Evolutionary conservation across 2,797 vertebrate species (phyloP).

Genomic region (Squalus acanthias): DNA sequence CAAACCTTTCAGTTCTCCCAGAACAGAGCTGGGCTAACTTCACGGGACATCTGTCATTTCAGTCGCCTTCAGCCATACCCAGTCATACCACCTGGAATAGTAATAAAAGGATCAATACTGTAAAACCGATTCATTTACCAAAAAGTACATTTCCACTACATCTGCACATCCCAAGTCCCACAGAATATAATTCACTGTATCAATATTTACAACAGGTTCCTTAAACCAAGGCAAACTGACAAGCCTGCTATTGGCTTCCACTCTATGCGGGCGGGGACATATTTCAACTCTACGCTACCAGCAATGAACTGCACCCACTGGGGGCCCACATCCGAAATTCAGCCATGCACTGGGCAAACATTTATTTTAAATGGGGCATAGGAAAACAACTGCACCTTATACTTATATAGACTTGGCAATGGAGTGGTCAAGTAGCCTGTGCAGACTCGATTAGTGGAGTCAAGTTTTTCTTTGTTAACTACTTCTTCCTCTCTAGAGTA

Average conservation of each 20-base stretch:
- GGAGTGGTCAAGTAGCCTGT: not conserved
- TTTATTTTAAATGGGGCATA: not conserved
- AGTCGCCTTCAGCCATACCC: not conserved
- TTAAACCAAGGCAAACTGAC: not conserved
- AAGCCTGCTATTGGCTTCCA: not conserved
- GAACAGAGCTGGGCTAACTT: not conserved
- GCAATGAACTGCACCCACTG: not conserved
- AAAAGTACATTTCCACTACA: not conserved
- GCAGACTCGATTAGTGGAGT: not conserved
- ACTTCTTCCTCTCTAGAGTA: not conserved
- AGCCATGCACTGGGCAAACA: not conserved
- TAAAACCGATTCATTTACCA: not conserved
- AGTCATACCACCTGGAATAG: slow-evolving; percentile 23
- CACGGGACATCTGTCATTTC: not conserved
- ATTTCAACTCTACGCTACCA: not conserved
- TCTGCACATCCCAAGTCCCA: not conserved
- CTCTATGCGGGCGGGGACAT: not conserved
- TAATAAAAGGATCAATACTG: not conserved
- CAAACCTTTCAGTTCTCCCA: not conserved
- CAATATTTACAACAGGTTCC: not conserved
- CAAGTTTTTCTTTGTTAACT: not conserved
- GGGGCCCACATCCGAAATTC: not conserved
- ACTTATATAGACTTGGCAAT: not conserved
- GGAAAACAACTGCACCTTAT: not conserved
- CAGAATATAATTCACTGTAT: not conserved